Evolutionary conservation across 2,888 invertebrate genomes (phyloP).

Genomic region (Himalopsyche anomala): DNA sequence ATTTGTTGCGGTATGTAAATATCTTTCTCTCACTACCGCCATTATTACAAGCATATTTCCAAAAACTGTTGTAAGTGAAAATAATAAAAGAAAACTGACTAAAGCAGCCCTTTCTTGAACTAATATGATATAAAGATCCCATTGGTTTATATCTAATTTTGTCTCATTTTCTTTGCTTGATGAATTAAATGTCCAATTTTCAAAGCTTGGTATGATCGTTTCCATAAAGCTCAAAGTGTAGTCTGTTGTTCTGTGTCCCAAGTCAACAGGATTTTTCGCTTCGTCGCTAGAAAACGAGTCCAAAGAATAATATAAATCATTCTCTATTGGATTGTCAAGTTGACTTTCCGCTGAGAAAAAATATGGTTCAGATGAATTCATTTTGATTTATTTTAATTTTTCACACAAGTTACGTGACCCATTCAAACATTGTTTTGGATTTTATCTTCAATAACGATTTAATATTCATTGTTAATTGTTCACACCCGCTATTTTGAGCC

Average conservation of each 20-base stretch:
- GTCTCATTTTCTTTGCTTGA: slow-evolving; percentile 68
- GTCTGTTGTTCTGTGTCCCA: slow-evolving; percentile 48
- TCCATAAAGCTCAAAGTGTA: slow-evolving; percentile 56
- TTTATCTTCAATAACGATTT: slow-evolving; percentile 5
- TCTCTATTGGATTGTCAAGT: slow-evolving; percentile 61
- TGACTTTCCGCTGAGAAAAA: slow-evolving; percentile 61
- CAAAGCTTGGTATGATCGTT: slow-evolving; percentile 52
- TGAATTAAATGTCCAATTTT: slow-evolving; percentile 51
- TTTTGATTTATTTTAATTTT: slow-evolving; percentile 52
- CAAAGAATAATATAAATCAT: slow-evolving; percentile 60
- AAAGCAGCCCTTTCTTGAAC: slow-evolving; percentile 84
- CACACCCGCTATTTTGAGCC: not conserved
- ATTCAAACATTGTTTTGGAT: slow-evolving; percentile 43
- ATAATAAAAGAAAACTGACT: slow-evolving; percentile 88
- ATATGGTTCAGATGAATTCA: slow-evolving; percentile 64
- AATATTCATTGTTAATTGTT: not conserved
- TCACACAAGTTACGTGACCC: slow-evolving; percentile 51
- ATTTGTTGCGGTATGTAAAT: slow-evolving; percentile 97
- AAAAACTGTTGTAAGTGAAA: slow-evolving; percentile 94
- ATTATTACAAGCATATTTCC: slow-evolving; percentile 96
- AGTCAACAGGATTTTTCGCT: slow-evolving; percentile 41
- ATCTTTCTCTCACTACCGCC: slow-evolving; percentile 94
- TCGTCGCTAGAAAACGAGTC: slow-evolving; percentile 59
- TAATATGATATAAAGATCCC: slow-evolving; percentile 75
- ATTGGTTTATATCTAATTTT: slow-evolving; percentile 70